Conservation (phyloP, 1,140 invertebrate genomes). For the Hyphantria cunea region DNA sequence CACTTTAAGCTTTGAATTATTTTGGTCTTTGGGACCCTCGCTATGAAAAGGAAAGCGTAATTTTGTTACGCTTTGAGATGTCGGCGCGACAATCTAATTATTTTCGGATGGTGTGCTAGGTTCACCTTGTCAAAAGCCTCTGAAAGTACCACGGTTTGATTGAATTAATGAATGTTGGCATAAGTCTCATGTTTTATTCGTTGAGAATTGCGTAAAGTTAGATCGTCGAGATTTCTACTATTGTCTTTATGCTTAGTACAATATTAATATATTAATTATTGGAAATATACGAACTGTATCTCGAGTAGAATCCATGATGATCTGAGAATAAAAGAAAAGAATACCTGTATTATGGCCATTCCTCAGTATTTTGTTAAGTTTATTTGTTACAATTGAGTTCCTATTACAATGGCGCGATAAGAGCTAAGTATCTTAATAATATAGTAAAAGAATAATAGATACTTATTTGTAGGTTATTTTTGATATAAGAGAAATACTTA, state of each 20-base stretch:
- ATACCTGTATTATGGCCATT: constrained; percentile 8
- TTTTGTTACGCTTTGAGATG: constrained; percentile 79
- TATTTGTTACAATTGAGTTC: too few relatives aligned
- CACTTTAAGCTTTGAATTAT: constrained; percentile 77
- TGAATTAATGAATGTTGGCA: constrained; percentile 31
- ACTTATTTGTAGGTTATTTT: too few relatives aligned
- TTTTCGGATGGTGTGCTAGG: constrained; percentile 51
- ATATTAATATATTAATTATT: background rate
- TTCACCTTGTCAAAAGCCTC: constrained; percentile 74
- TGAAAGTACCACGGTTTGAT: constrained; percentile 23
- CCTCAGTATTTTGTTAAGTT: background rate
- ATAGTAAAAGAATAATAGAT: too few relatives aligned
- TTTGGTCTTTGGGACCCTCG: constrained; percentile 62
- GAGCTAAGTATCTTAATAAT: too few relatives aligned
- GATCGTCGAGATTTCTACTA: background rate
- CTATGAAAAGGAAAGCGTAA: constrained; percentile 76
- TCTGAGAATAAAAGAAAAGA: constrained; percentile 26
- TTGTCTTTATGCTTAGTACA: background rate
- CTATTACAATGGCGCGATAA: too few relatives aligned
- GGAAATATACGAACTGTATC: constrained; percentile 28
- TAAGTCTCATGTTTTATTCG: constrained; percentile 22
- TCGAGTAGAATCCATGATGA: constrained; percentile 24
- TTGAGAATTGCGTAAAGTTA: constrained; percentile 13
- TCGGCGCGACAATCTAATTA: constrained; percentile 77
- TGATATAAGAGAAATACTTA: too few relatives aligned